These are phyloP conservation scores for Ondatra zibethicus DNA, from an alignment of 2,113 vertebrate genomes.

Conservation along the genomic window DNA sequence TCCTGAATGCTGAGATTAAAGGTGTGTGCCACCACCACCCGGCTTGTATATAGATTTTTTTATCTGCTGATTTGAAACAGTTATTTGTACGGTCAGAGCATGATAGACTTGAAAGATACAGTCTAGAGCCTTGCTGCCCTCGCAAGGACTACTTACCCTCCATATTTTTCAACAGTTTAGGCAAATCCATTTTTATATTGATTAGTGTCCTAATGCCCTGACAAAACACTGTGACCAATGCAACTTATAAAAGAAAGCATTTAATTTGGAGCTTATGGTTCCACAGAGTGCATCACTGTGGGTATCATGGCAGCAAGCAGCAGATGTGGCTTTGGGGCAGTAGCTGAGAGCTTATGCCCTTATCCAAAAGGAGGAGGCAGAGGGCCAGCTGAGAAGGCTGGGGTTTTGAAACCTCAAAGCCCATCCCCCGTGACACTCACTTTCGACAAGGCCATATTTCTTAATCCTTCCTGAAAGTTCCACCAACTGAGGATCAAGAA, in stretches of 20 bases:
- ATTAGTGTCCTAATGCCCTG: not conserved
- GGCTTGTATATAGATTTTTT: not conserved
- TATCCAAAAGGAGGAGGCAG: not conserved
- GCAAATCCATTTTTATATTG: not conserved
- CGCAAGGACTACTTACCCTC: not conserved
- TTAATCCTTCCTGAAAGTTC: not conserved
- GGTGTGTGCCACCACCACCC: too few relatives aligned
- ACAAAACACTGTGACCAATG: not conserved
- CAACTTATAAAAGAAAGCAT: not conserved
- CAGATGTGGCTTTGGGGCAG: not conserved
- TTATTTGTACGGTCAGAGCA: conserved; percentile 2
- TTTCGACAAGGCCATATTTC: not conserved
- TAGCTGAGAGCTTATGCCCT: not conserved
- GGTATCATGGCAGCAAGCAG: not conserved
- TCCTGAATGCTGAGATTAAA: too few relatives aligned
- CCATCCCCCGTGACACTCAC: too few relatives aligned
- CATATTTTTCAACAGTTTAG: not conserved
- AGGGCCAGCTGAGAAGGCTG: not conserved
- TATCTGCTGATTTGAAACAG: conserved; percentile 29
- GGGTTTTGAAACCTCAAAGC: not conserved
- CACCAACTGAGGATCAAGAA: not conserved
- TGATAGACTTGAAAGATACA: not conserved
- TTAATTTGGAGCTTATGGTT: not conserved
- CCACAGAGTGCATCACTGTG: not conserved
- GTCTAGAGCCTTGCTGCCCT: not conserved